Evolutionary conservation across 2,888 invertebrate species (phyloP).

Genomic region (Drosophila quinaria): DNA sequence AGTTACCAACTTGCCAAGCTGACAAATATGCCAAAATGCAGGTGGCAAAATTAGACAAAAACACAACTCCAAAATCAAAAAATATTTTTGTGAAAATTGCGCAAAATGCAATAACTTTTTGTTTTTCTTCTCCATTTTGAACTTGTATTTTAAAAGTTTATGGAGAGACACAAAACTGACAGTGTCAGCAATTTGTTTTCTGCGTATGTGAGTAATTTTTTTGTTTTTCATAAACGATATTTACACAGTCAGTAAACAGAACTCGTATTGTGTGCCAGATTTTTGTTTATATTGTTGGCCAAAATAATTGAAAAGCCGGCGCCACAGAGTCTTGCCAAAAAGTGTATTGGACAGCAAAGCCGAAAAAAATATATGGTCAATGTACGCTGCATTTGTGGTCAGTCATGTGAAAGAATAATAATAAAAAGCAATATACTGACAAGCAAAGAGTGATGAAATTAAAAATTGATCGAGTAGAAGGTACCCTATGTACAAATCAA

Average conservation of each 20-base stretch:
- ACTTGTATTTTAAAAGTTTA: slow-evolving; percentile 22
- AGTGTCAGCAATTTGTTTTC: slow-evolving; percentile 52
- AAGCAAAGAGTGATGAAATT: not conserved
- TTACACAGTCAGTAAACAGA: slow-evolving; percentile 46
- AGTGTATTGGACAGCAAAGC: slow-evolving; percentile 38
- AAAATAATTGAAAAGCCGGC: slow-evolving; percentile 63
- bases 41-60: slow-evolving; percentile 82
- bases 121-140: slow-evolving; percentile 30
- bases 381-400: slow-evolving; percentile 30
- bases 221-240: slow-evolving; percentile 35
- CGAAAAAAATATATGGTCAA: slow-evolving; percentile 42
- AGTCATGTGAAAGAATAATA: slow-evolving; percentile 23
- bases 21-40: slow-evolving; percentile 79
- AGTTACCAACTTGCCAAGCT: slow-evolving; percentile 48
- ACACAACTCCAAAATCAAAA: slow-evolving; percentile 58
- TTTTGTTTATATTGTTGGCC: slow-evolving; percentile 47
- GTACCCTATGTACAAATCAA: not conserved
- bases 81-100: slow-evolving; percentile 51
- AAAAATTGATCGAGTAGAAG: not conserved
- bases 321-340: slow-evolving; percentile 75
- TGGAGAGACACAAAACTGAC: slow-evolving; percentile 44
- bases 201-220: slow-evolving; percentile 36
- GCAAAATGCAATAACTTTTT: slow-evolving; percentile 53
- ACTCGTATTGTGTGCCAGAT: slow-evolving; percentile 61
- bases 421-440: not conserved